phyloP scores from a whole-genome alignment of 2,797 vertebrate genomes.

The Neoniphon sammara region DNA sequence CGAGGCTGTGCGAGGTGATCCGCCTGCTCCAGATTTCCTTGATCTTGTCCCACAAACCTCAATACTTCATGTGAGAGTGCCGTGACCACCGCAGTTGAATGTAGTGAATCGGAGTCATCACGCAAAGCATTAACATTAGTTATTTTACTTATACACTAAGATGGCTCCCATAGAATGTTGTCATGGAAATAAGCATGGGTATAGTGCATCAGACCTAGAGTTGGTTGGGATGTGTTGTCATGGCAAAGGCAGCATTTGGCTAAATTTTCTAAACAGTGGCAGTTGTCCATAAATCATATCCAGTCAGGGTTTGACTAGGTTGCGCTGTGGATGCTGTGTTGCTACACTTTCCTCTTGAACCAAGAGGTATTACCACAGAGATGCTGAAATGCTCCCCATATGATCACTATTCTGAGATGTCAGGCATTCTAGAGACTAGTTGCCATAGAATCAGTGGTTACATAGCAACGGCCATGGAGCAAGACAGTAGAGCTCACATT shows the following conservation, averaged over 20 bases:
- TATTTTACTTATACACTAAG: background rate
- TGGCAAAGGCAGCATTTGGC: too few relatives aligned
- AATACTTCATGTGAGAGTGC: background rate
- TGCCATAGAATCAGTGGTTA: background rate
- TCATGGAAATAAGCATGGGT: background rate
- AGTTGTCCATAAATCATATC: too few relatives aligned
- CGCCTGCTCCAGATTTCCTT: background rate
- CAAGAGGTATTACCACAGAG: too few relatives aligned
- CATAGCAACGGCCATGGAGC: background rate
- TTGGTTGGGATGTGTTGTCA: background rate
- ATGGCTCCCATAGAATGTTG: slow-evolving; percentile 1
- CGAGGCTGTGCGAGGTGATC: slow-evolving; percentile 24
- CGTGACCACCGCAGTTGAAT: background rate
- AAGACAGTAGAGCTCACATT: background rate
- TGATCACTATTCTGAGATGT: background rate
- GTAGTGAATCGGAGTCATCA: background rate
- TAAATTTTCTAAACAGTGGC: too few relatives aligned
- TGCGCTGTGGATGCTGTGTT: too few relatives aligned
- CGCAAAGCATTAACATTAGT: background rate
- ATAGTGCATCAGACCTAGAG: background rate
- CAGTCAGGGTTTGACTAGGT: too few relatives aligned
- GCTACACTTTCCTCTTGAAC: too few relatives aligned
- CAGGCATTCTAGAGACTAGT: background rate
- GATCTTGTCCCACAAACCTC: background rate
- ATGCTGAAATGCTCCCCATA: background rate